Evolutionary conservation across 2,888 invertebrate species (phyloP), one percentile per base, ranked within the genome.

Genomic region (Fragum whitleyi): DNA sequence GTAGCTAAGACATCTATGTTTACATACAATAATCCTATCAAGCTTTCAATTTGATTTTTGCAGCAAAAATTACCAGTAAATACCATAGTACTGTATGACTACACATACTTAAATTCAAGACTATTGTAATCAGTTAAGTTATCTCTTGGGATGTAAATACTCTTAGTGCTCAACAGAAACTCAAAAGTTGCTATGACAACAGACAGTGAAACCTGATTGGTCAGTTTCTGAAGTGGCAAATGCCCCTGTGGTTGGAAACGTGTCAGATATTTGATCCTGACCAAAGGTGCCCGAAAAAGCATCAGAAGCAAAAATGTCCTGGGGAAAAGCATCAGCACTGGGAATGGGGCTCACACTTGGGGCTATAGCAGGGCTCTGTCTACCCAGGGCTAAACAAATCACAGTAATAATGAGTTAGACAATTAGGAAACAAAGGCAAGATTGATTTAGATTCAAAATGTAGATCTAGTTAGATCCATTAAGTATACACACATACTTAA

Each of bases 341-440:
- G 86, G 86, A 53, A 82, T 85, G 14, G 86, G 86, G 73, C 86
- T 85, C 61, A 74, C 73, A 42, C 78, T 79, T 62, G 74, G 74
- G 47, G 47, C 47, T 3, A 47, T 47, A 29, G 86, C 75, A 21
- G 86, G 88, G 67, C 88, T 87, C 53, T 77, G 77, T 28, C 81
- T 74, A 11, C 85, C 86, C 61, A 79, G 72, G 62, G 80, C 81
- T 73, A 78, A 62, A 77, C 39, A 76, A 39, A 76, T 6, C 51
- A 61, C 9, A 36, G 3, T 3, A 36, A 6, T 36, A 36, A 36
- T 36, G 3, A 36, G 32, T n/a, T n/a, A n/a, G n/a, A n/a, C n/a
- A n/a, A n/a, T n/a, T n/a, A n/a, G n/a, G n/a, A n/a, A n/a, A n/a
- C n/a, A n/a, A n/a, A n/a, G n/a, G n/a, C n/a, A n/a, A n/a, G n/a